These are phyloP conservation scores for Cenopis cana DNA, from an alignment of 2,888 invertebrate species.

Conservation along the genomic window DNA sequence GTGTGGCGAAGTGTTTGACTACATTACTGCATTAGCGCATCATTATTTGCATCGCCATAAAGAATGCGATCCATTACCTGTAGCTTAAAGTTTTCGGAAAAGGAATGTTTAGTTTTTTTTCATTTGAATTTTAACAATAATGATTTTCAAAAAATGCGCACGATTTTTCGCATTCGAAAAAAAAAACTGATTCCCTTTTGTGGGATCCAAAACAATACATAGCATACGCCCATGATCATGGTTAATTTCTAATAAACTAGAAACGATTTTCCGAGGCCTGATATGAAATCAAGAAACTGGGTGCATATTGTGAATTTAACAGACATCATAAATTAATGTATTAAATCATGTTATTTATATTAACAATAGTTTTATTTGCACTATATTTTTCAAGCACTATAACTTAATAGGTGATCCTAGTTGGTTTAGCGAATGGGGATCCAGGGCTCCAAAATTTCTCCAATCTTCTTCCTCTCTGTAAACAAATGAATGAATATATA, in stretches of 20 bases:
- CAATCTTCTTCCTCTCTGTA: conserved; percentile 86
- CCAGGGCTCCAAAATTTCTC: conserved; percentile 87
- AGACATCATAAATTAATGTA: conserved; percentile 20
- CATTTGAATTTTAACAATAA: no score
- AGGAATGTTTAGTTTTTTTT: not conserved
- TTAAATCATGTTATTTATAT: conserved; percentile 40
- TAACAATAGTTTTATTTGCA: conserved; percentile 45
- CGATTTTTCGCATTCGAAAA: no score
- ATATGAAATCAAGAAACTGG: not conserved
- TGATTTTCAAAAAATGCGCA: no score
- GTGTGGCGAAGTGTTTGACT: conserved; percentile 70
- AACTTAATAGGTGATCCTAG: conserved; percentile 20
- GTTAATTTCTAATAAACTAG: not conserved
- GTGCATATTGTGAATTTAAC: not conserved
- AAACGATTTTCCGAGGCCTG: not conserved
- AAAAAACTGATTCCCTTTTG: no score
- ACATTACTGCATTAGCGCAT: conserved; percentile 65
- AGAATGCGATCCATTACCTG: conserved; percentile 54
- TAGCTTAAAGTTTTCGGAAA: not conserved
- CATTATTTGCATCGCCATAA: conserved; percentile 69
- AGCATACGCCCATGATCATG: not conserved
- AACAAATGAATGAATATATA: conserved; percentile 10
- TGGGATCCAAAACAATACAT: no score
- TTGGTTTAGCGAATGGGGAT: conserved; percentile 86
- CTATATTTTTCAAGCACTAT: conserved; percentile 43